Percentiles rank a stretch among this genome's conserved stretches.
phyloP scores from a whole-genome alignment of 2,888 invertebrate species.

The Dynastes grantii region DNA sequence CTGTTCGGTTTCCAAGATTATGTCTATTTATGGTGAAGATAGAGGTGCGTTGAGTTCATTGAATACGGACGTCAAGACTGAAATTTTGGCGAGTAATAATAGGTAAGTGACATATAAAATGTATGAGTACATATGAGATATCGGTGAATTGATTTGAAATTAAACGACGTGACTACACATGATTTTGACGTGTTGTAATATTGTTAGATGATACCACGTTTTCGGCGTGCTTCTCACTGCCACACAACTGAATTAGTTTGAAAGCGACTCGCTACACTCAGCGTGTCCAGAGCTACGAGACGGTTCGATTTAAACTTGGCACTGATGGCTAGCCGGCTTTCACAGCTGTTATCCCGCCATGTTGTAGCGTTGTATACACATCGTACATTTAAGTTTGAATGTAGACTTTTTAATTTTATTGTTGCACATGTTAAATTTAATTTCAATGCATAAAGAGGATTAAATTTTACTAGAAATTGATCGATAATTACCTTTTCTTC shows the following conservation, averaged over 20 bases:
- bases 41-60: conserved; percentile 73
- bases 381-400: conserved; percentile 1
- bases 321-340: conserved; percentile 54
- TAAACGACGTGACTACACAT: conserved; percentile 61
- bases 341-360: conserved; percentile 57
- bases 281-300: conserved; percentile 9
- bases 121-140: neutral
- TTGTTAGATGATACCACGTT: neutral
- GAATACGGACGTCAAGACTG: conserved; percentile 73
- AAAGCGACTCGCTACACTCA: conserved; percentile 12
- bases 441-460: neutral
- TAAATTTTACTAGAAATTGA: neutral
- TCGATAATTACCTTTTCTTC: neutral
- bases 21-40: conserved; percentile 74
- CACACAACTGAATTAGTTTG: conserved; percentile 22
- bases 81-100: conserved; percentile 70
- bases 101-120: conserved; percentile 67
- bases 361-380: conserved; percentile 52
- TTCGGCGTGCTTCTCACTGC: conserved; percentile 8
- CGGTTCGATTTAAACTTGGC: conserved; percentile 50
- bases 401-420: conserved; percentile 3
- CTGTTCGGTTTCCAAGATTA: conserved; percentile 62
- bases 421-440: neutral
- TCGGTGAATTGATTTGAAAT: neutral
- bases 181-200: conserved; percentile 66